Evolutionary conservation across 1,140 invertebrate genomes (phyloP), one percentile per base, ranked within the genome.

Genomic region (Odontomachus brunneus): DNA sequence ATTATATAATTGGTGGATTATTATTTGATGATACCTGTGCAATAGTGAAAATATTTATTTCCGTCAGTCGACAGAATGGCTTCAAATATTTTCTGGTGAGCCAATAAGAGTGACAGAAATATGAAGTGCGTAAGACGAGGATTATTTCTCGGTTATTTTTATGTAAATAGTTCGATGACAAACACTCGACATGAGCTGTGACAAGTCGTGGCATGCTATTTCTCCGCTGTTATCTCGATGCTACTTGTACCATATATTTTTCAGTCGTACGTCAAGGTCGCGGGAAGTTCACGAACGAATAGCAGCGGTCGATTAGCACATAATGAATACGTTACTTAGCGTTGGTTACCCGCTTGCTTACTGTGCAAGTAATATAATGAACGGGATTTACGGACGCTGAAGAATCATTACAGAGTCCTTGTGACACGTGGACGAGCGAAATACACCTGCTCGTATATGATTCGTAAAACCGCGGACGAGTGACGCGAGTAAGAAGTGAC

Each of bases 211-310:
- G 57, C 22, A n/a, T 71, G 51, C 22, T 67, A 67, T 51, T 12
- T 4, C 12, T 15, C 29, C 17, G 24, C 63, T 71, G 17, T 80
- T 71, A 80, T 80, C 59, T 57, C 65, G 14, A 69, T 9, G 33
- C 22, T 15, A 48, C 51, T 80, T 59, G 33, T 29, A 12, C 49
- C 66, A 57, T 80, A 57, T 71, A 71, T 59, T 80, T 80, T 57
- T 59, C 51, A 69, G 63, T 12, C 49, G 19, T 66, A 76, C 60
- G 44, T 71, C 75, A 80, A 80, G 75, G 75, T 0, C 74, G 7
- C 5, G 33, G 60, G 33, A 80, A 71, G 75, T 80, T 80, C 75
- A 80, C n/a, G 65, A 80, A 80, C 65, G 53, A 80, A 80, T 71
- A 80, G 51, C 49, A 17, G 22, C 33, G 63, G 75, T 69, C 33